Conservation (phyloP, 1,140 invertebrate genomes). For the Drosophila lini region DNA sequence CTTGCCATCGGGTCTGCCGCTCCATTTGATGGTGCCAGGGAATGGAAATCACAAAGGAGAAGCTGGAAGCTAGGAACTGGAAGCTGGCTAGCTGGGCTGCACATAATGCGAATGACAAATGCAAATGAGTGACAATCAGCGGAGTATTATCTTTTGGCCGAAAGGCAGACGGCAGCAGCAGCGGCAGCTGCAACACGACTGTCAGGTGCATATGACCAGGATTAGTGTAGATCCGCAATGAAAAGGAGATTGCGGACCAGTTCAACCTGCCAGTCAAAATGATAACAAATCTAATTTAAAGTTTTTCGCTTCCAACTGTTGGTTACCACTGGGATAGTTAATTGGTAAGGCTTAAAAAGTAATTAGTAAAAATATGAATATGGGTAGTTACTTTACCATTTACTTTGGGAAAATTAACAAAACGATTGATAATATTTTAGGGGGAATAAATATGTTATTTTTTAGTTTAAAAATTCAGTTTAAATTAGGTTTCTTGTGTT, state of each 20-base stretch:
- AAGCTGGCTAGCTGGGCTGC: not conserved
- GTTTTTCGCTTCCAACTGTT: not conserved
- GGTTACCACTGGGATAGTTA: not conserved
- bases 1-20: slow-evolving; percentile 40
- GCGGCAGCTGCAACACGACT: slow-evolving; percentile 4
- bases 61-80: not conserved
- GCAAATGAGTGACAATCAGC: slow-evolving; percentile 47
- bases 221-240: not conserved
- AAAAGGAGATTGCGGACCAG: not conserved
- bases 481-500: no score
- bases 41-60: slow-evolving; percentile 13
- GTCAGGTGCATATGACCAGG: slow-evolving; percentile 7
- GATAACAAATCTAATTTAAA: slow-evolving; percentile 38
- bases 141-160: slow-evolving; percentile 37
- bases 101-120: slow-evolving; percentile 37
- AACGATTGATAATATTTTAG: not conserved
- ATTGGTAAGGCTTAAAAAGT: not conserved
- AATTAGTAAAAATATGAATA: not conserved
- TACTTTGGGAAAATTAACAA: not conserved
- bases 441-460: no score
- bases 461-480: not conserved
- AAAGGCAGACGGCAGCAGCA: not conserved
- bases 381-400: not conserved
- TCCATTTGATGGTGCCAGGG: slow-evolving; percentile 32
- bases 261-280: not conserved